phyloP scores from a whole-genome alignment of 2,888 invertebrate species.

The Dorcus parallelipipedus region DNA sequence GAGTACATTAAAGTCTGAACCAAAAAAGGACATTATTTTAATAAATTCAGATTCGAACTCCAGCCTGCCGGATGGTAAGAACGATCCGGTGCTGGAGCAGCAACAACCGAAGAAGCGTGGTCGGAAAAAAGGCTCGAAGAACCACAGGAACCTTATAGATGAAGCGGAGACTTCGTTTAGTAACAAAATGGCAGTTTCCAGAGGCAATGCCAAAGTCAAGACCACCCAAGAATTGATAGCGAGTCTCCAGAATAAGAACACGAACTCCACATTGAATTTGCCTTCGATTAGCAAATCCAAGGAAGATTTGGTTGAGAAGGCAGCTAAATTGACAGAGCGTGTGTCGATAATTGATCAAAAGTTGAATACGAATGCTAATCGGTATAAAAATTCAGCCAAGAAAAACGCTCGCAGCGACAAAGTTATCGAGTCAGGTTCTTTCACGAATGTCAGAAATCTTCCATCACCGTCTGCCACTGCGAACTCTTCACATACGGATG shows the following conservation, averaged over 20 bases:
- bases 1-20: constrained; percentile 4
- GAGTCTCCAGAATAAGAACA: constrained; percentile 58
- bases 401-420: constrained; percentile 29
- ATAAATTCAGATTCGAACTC: constrained; percentile 52
- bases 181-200: constrained; percentile 58
- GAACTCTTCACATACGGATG: constrained; percentile 17
- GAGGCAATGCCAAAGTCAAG: constrained; percentile 62
- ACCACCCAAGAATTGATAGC: constrained; percentile 80
- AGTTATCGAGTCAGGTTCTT: constrained; percentile 42
- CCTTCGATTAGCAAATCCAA: constrained; percentile 28
- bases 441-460: constrained; percentile 38
- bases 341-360: constrained; percentile 46
- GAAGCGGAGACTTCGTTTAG: constrained; percentile 56
- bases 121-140: constrained; percentile 57
- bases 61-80: constrained; percentile 51
- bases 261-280: neutral
- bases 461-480: neutral
- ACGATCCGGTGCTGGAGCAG: constrained; percentile 41
- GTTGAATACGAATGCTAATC: constrained; percentile 40
- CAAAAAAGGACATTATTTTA: constrained; percentile 33
- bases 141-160: constrained; percentile 51
- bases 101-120: constrained; percentile 56
- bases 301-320: constrained; percentile 45
- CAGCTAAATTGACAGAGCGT: constrained; percentile 46
- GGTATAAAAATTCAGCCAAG: constrained; percentile 40